Base-by-base conservation (phyloP, 2,888 invertebrate genomes). In the Diarsia mendica region DNA sequence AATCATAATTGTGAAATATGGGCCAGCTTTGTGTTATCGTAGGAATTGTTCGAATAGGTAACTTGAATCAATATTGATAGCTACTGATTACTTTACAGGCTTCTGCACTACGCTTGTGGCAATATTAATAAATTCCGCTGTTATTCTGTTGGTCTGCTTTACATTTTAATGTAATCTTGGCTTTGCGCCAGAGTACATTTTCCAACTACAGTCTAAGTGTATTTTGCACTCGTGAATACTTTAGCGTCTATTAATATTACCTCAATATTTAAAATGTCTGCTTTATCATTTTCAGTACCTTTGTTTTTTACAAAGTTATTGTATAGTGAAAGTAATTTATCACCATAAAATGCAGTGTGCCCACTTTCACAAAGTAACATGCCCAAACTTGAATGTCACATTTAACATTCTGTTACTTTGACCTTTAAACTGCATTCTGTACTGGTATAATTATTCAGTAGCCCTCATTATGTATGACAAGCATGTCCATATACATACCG, bases 1-100 rank as follows among this genome's bases (percentile, higher is more conserved):
- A 76, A 82, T 79, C 82, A 84, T 86, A 83, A 84, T 86, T 85
- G 72, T 86, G 79, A 85, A 81, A 87, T 85, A 85, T 87, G 78
- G 79, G 83, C 77, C 87, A 87, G 81, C 23, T 67, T 64, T 55
- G 49, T 64, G 67, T 81, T 83, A 86, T 85, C 75, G 28, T 68
- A 67, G 10, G 18, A 65, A 73, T 74, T 71, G 77, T 77, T 72
- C 53, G 83, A 87, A 85, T 72, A n/a, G n/a, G n/a, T n/a, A 83
- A 75, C 58, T 69, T 76, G 20, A 65, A 67, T 75, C 72, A 86
- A 86, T 83, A 83, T 80, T 82, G 84, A 75, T 77, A 67, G 55
- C 15, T 51, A n/a, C 73, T 75, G 72, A 79, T 78, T 76, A 84
- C 73, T 63, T 77, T 72, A 77, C 67, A 78, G 71, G 84, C 87